These are phyloP conservation scores for Gnatocerus cornutus DNA, from an alignment of 2,888 invertebrate species.

Conservation along the genomic window DNA sequence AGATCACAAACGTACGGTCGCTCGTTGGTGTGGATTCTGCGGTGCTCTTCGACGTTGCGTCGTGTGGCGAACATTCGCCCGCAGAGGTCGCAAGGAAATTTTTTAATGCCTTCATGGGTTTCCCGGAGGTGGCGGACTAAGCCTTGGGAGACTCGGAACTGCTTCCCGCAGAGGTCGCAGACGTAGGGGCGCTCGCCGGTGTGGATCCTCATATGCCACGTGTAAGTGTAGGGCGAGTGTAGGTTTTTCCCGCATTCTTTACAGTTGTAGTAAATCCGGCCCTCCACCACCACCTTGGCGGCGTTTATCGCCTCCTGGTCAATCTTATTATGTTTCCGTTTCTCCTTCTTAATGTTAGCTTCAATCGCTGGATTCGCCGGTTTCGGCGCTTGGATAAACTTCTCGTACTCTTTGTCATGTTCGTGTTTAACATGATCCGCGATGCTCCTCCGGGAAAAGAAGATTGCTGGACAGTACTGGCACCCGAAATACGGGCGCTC, in stretches of 20 bases:
- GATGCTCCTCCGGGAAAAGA: constrained; percentile 60
- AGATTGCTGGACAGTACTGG: constrained; percentile 62
- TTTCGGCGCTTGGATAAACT: constrained; percentile 9
- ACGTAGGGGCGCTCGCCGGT: constrained; percentile 79
- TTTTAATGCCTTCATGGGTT: constrained; percentile 77
- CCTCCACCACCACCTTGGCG: constrained; percentile 71
- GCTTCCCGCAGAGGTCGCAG: constrained; percentile 79
- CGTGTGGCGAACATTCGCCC: constrained; percentile 76
- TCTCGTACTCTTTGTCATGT: constrained; percentile 55
- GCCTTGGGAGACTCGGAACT: constrained; percentile 79
- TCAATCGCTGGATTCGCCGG: constrained; percentile 26
- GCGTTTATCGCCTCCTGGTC: constrained; percentile 70
- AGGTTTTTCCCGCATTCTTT: constrained; percentile 75
- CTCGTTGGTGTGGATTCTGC: constrained; percentile 77
- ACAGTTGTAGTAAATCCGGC: constrained; percentile 75
- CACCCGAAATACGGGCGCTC: constrained; percentile 56
- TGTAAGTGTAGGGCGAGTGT: constrained; percentile 77
- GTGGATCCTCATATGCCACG: constrained; percentile 78
- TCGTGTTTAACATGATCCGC: constrained; percentile 59
- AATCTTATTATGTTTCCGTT: constrained; percentile 63
- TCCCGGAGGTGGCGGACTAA: constrained; percentile 77
- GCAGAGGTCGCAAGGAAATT: constrained; percentile 76
- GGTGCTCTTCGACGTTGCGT: constrained; percentile 76
- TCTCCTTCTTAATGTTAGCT: constrained; percentile 50
- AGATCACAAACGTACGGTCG: constrained; percentile 75